Evolutionary conservation across 2,888 invertebrate species (phyloP).

Genomic region (Eupithecia insigniata): DNA sequence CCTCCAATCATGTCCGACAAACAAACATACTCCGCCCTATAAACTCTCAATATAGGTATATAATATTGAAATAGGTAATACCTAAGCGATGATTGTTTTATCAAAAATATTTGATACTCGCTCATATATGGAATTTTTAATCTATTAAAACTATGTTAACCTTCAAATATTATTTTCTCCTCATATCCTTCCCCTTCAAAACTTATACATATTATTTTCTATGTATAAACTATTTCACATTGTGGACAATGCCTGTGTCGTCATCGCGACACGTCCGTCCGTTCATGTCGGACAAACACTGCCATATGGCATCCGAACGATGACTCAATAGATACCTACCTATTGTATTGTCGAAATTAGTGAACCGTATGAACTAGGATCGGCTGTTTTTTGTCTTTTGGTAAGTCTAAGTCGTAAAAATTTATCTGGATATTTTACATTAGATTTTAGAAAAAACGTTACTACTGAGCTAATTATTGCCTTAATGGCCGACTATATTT

Average conservation of each 20-base stretch:
- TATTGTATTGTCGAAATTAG: constrained; percentile 52
- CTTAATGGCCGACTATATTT: not conserved
- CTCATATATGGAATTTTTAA: too few relatives aligned
- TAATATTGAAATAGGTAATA: too few relatives aligned
- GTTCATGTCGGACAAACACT: constrained; percentile 63
- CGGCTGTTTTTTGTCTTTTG: constrained; percentile 25
- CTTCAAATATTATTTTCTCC: not conserved
- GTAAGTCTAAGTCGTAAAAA: not conserved
- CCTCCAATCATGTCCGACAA: too few relatives aligned
- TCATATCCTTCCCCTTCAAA: too few relatives aligned
- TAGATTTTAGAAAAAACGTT: not conserved
- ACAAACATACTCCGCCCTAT: too few relatives aligned
- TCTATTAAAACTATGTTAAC: not conserved
- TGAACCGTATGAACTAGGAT: constrained; percentile 53
- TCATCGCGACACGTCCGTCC: constrained; percentile 59
- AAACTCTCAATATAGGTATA: too few relatives aligned
- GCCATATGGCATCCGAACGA: constrained; percentile 70
- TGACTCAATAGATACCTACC: constrained; percentile 64
- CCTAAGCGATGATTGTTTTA: too few relatives aligned
- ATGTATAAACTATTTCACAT: constrained; percentile 36
- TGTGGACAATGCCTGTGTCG: constrained; percentile 49
- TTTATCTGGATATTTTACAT: not conserved
- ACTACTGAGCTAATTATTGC: not conserved
- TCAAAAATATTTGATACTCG: too few relatives aligned
- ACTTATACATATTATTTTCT: not conserved